These are phyloP conservation scores for Poecile atricapillus DNA, from an alignment of 2,113 vertebrate species.

Conservation along the genomic window DNA sequence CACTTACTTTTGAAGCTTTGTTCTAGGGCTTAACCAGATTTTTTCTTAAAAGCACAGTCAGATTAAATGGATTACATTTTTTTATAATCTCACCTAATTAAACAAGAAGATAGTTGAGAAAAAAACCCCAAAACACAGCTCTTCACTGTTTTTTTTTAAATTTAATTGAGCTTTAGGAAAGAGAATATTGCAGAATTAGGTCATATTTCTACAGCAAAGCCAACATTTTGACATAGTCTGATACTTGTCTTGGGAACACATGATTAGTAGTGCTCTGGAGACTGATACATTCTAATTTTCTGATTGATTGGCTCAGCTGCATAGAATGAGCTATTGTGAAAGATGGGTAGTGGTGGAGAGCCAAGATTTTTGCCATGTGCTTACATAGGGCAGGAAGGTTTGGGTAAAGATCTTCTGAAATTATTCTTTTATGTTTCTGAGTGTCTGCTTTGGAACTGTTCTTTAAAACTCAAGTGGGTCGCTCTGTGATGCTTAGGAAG, in stretches of 20 bases:
- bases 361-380: background rate
- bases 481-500: background rate
- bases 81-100: background rate
- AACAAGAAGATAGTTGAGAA: background rate
- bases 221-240: background rate
- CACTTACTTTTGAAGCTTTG: background rate
- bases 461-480: background rate
- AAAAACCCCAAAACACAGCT: rapidly evolving
- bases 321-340: background rate
- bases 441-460: background rate
- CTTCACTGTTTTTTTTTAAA: background rate
- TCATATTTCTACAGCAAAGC: background rate
- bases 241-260: background rate
- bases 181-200: background rate
- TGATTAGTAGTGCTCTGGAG: background rate
- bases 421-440: background rate
- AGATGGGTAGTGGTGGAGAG: background rate
- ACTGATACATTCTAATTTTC: background rate
- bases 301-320: background rate
- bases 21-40: background rate
- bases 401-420: background rate
- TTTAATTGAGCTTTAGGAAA: background rate
- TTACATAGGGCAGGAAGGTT: background rate
- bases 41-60: background rate
- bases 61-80: background rate